Evolutionary conservation across 2,797 vertebrate genomes (phyloP), one percentile per base, ranked within the genome.

Genomic region (Ispidina lecontei): DNA sequence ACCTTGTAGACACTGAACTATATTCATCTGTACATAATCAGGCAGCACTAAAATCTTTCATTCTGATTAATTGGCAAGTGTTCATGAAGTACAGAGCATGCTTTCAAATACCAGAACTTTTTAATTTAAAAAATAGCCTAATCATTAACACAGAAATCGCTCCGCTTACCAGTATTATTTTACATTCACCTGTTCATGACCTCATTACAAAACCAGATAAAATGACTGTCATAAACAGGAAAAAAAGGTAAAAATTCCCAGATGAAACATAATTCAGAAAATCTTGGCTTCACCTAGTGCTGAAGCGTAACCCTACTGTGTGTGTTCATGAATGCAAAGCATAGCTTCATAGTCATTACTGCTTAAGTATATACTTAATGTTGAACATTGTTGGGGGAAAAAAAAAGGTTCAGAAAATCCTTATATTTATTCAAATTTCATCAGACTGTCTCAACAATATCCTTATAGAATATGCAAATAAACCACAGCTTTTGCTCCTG

Each of bases 201-300:
- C 97, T 98, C 97, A 97, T 98, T 97, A 98, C 93, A 95, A 97
- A 97, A 96, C 94, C 93, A 97, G 97, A 97, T 97, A 97, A 97
- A 98, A 98, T 97, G 97, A 97, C 97, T 97, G 96, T 97, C 97
- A 98, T 98, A 98, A 98, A 98, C 96, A 98, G 96, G 91, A 92
- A 94, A 90, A 96, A 96, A 97, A 96, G 96, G 96, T 96, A 97
- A 97, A 97, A 97, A 97, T 97, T 97, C 97, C 97, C 97, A 94
- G 95, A 96, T 97, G 97, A 97, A 97, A 97, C 97, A 97, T 97
- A 97, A 98, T 97, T 98, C 96, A 97, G 96, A 96, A 97, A 97
- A 97, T 97, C 97, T 95, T 97, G 96, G 96, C 96, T 97, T 98
- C 95, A 94, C 93, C 96, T 96, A 95, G 95, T 96, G 95, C 95